Conservation (phyloP, 2,797 vertebrate species). For the Anguilla marmorata region DNA sequence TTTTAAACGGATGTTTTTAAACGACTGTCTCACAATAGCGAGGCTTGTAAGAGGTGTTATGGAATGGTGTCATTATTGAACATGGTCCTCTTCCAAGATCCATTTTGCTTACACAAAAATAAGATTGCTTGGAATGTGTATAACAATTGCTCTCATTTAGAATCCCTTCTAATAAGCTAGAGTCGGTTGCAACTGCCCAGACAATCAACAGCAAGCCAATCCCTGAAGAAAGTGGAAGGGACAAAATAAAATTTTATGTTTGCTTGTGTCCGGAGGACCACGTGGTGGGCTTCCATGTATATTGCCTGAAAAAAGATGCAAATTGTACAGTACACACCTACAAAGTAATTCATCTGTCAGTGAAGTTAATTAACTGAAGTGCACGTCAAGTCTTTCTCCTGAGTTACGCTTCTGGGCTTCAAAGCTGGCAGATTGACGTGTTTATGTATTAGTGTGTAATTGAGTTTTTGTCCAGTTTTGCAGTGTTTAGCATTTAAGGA, state of each 20-base stretch:
- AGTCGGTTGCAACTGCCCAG: neutral
- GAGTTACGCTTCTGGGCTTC: slow-evolving; percentile 22
- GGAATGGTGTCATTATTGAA: neutral
- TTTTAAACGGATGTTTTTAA: slow-evolving; percentile 1
- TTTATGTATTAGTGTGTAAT: slow-evolving; percentile 25
- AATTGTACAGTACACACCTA: slow-evolving; percentile 42
- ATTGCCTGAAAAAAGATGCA: slow-evolving; percentile 50
- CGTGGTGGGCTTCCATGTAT: neutral
- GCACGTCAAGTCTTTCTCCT: slow-evolving; percentile 50
- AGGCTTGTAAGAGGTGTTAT: slow-evolving; percentile 11
- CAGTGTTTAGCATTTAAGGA: slow-evolving; percentile 16
- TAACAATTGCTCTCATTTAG: neutral
- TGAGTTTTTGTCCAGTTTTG: slow-evolving; percentile 16
- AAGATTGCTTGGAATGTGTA: neutral
- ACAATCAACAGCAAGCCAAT: slow-evolving; percentile 19
- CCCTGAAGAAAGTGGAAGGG: neutral
- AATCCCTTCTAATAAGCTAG: slow-evolving; percentile 10
- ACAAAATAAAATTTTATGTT: neutral
- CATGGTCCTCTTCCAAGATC: neutral
- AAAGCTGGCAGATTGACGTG: slow-evolving; percentile 14
- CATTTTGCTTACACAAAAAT: neutral
- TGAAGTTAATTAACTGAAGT: slow-evolving; percentile 62
- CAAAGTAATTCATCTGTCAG: slow-evolving; percentile 48
- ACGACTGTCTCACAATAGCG: neutral
- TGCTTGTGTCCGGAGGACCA: neutral